These are phyloP conservation scores for Hippolais icterina DNA, from an alignment of 2,113 vertebrate species.

Conservation along the genomic window DNA sequence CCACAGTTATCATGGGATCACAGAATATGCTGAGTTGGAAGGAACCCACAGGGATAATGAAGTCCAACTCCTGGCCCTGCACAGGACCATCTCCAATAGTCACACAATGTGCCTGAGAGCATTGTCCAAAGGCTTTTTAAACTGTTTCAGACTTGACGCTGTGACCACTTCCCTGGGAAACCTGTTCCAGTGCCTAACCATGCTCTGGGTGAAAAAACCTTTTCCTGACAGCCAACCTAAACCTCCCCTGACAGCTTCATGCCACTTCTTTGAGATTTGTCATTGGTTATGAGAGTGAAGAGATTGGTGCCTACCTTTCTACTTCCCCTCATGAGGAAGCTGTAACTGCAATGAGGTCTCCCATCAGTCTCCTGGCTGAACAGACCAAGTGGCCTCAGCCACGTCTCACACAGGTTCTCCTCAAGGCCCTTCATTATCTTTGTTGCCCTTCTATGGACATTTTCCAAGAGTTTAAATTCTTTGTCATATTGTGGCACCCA, in stretches of 20 bases:
- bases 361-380: too few relatives aligned
- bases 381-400: not conserved
- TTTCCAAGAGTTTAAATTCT: not conserved
- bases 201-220: not conserved
- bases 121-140: not conserved
- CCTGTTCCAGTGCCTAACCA: not conserved
- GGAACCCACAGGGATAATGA: not conserved
- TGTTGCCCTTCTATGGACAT: accelerated
- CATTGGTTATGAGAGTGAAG: not conserved
- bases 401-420: accelerated
- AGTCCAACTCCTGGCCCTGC: accelerated
- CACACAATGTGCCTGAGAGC: not conserved
- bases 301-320: accelerated
- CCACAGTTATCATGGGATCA: not conserved
- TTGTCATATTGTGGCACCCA: not conserved
- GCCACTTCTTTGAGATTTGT: not conserved
- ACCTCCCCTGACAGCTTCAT: not conserved
- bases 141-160: not conserved
- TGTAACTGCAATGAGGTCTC: not conserved
- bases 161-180: not conserved
- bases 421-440: not conserved
- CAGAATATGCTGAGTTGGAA: not conserved
- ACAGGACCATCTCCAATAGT: not conserved
- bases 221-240: not conserved
- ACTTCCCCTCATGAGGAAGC: accelerated